Conservation (phyloP, 2,888 invertebrate genomes). For the Drosophila merina region DNA sequence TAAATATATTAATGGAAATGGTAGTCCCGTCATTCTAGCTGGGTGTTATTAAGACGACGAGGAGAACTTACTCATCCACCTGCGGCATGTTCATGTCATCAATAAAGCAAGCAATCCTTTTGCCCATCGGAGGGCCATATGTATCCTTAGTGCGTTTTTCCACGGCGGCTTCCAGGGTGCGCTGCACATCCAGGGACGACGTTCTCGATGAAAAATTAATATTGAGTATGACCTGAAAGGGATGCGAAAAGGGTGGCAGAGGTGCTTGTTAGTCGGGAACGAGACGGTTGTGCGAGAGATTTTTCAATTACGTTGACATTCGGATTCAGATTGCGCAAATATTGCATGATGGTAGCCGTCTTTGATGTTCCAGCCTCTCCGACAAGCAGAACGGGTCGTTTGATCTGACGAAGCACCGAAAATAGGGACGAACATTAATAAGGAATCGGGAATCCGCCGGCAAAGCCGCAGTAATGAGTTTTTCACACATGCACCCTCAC, state of each 20-base stretch:
- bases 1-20: not conserved
- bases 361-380: slow-evolving; percentile 97
- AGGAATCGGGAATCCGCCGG: slow-evolving; percentile 4
- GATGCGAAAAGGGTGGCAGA: slow-evolving; percentile 1
- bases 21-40: not conserved
- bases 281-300: slow-evolving; percentile 25
- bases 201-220: slow-evolving; percentile 97
- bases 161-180: slow-evolving; percentile 93
- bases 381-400: slow-evolving; percentile 92
- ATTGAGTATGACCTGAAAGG: slow-evolving; percentile 88
- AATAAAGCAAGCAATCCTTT: slow-evolving; percentile 94
- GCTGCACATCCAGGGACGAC: slow-evolving; percentile 94
- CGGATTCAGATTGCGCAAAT: slow-evolving; percentile 88
- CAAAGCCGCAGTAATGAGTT: slow-evolving; percentile 9
- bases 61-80: slow-evolving; percentile 84
- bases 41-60: slow-evolving; percentile 2
- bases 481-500: slow-evolving; percentile 82
- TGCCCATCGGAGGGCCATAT: slow-evolving; percentile 95
- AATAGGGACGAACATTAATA: slow-evolving; percentile 45
- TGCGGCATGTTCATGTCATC: slow-evolving; percentile 98
- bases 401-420: slow-evolving; percentile 84
- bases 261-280: slow-evolving; percentile 36
- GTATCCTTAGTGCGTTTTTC: slow-evolving; percentile 96
- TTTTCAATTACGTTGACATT: slow-evolving; percentile 86
- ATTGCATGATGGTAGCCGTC: slow-evolving; percentile 94